Evolutionary conservation across 1,140 invertebrate species (phyloP).

Genomic region (Cotesia glomerata): DNA sequence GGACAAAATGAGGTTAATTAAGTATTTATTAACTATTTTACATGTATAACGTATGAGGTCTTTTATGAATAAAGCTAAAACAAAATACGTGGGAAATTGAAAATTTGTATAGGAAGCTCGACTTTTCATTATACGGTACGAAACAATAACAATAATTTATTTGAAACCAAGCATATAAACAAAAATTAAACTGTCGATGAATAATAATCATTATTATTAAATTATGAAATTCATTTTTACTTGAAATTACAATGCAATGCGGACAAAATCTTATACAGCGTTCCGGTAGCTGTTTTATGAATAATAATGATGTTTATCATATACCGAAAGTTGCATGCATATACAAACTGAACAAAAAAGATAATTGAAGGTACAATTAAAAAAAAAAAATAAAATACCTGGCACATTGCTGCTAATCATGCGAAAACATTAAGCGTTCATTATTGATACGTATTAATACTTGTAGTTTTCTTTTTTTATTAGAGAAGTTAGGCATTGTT

Average conservation of each 20-base stretch:
- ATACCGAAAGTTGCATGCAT: constrained; percentile 46
- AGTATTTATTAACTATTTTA: constrained; percentile 23
- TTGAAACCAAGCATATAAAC: neutral
- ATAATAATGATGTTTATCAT: constrained; percentile 33
- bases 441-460: constrained; percentile 41
- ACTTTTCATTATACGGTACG: neutral
- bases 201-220: neutral
- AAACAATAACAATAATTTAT: neutral
- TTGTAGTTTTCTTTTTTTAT: constrained; percentile 41
- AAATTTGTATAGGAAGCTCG: neutral
- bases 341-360: constrained; percentile 41
- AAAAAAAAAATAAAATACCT: constrained; percentile 24
- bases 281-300: constrained; percentile 13
- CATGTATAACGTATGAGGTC: constrained; percentile 17
- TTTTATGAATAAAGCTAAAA: neutral
- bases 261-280: constrained; percentile 35
- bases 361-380: constrained; percentile 24
- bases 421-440: constrained; percentile 41
- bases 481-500: constrained; percentile 48
- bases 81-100: constrained; percentile 9
- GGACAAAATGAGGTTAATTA: constrained; percentile 10
- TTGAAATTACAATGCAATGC: constrained; percentile 6
- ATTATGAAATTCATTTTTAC: neutral
- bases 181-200: neutral
- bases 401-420: constrained; percentile 46